Conservation (phyloP, 2,113 vertebrate species). For the Tetrax tetrax region DNA sequence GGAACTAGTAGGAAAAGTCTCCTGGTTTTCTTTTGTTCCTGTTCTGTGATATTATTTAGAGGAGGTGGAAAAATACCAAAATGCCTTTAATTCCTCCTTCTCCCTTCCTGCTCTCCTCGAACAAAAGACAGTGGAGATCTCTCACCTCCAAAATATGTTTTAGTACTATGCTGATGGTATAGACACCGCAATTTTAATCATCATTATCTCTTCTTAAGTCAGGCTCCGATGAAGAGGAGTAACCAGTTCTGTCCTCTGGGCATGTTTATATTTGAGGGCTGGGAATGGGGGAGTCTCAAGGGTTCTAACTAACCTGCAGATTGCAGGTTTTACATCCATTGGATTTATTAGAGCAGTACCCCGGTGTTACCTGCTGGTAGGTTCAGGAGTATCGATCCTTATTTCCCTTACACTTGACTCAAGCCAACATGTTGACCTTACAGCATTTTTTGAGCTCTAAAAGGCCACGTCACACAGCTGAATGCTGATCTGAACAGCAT, state of each 20-base stretch:
- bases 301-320: background rate
- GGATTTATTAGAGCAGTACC: background rate
- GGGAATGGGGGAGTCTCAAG: background rate
- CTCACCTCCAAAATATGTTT: background rate
- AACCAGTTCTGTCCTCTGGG: background rate
- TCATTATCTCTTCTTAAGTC: background rate
- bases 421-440: background rate
- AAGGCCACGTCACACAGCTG: background rate
- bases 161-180: background rate
- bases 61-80: background rate
- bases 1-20: background rate
- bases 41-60: background rate
- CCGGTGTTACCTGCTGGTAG: background rate
- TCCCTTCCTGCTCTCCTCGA: background rate
- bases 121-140: background rate
- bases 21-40: background rate
- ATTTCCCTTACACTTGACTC: background rate
- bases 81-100: background rate
- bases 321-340: background rate
- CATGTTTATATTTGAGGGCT: background rate
- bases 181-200: background rate
- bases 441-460: background rate
- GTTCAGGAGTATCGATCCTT: background rate
- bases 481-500: accelerated
- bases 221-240: background rate